Conservation (phyloP, 2,113 vertebrate genomes). For the Naja naja region DNA sequence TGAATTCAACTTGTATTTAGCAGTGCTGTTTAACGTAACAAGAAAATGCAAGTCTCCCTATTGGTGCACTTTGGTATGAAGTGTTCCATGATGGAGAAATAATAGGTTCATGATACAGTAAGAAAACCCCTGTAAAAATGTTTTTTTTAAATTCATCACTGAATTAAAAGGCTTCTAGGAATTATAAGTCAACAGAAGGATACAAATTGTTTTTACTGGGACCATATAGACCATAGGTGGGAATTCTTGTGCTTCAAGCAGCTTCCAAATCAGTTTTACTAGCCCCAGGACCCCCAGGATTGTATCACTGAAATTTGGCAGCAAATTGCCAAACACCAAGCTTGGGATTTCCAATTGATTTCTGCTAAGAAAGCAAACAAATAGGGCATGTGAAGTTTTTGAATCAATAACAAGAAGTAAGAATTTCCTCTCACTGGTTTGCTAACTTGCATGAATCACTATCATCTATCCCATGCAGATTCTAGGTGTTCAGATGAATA, state of each 20-base stretch:
- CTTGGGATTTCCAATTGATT: not conserved
- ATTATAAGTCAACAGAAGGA: not conserved
- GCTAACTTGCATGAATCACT: not conserved
- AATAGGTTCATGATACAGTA: not conserved
- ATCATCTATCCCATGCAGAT: not conserved
- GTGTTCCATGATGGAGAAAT: not conserved
- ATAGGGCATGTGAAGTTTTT: not conserved
- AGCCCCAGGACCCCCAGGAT: not conserved
- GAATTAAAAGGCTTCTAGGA: not conserved
- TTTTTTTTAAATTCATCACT: not conserved
- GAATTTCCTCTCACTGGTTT: not conserved
- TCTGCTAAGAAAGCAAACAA: not conserved
- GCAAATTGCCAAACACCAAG: not conserved
- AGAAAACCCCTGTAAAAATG: not conserved
- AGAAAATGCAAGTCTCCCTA: not conserved
- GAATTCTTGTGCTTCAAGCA: not conserved
- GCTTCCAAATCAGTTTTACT: not conserved
- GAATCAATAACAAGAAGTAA: not conserved
- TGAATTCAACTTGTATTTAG: not conserved
- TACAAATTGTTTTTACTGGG: not conserved
- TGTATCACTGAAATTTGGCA: not conserved
- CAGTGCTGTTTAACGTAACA: not conserved
- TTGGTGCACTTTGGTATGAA: not conserved
- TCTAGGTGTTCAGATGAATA: not conserved
- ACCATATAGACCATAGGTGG: not conserved